phyloP scores from a whole-genome alignment of 2,888 invertebrate genomes.

The Conistra vaccinii region DNA sequence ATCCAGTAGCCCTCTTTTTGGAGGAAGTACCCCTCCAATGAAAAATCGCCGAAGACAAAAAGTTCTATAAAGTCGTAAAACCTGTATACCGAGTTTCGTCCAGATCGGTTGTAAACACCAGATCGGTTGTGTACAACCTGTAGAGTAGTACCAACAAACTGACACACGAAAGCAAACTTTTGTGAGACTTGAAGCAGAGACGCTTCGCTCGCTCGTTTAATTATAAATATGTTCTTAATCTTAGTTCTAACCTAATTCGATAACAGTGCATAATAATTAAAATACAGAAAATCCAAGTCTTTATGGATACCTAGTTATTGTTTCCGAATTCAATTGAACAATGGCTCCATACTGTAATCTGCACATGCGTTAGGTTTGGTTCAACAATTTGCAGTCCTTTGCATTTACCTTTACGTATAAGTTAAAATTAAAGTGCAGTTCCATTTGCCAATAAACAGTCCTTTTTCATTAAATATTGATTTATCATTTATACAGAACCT shows the following conservation, averaged over 20 bases:
- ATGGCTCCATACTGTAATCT: slow-evolving; percentile 8
- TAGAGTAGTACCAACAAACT: no score
- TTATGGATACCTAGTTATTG: slow-evolving; percentile 2
- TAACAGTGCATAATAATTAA: neutral
- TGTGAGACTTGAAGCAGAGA: no score
- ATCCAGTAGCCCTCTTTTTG: no score
- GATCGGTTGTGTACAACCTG: no score
- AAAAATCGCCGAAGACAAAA: no score
- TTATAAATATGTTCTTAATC: neutral
- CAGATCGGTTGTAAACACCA: no score
- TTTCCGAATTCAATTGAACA: slow-evolving; percentile 13
- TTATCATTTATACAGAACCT: neutral
- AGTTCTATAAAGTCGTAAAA: no score
- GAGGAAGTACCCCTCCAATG: no score
- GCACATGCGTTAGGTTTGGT: neutral
- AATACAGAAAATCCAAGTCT: neutral
- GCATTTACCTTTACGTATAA: slow-evolving; percentile 7
- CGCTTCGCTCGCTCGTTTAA: no score
- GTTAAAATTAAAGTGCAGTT: neutral
- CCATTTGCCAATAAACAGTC: slow-evolving; percentile 11
- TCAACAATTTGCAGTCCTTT: neutral
- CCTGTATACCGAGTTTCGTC: no score
- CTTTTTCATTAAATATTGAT: slow-evolving; percentile 17
- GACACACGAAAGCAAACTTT: no score
- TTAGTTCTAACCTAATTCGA: neutral